phyloP scores from a whole-genome alignment of 1,140 invertebrate species.

The Euschistus heros region DNA sequence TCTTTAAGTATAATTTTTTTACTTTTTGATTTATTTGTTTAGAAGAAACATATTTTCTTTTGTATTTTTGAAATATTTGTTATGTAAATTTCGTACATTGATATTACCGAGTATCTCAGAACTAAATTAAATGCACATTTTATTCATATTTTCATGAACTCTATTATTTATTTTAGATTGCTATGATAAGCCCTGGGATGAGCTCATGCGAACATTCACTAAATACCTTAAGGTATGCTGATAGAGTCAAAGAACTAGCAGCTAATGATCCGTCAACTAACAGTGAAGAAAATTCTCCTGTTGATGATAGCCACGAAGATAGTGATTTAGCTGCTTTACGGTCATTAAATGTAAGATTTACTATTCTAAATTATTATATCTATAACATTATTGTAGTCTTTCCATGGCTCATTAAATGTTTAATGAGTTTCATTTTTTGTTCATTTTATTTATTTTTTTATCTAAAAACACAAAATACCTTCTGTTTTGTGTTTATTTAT shows the following conservation, averaged over 20 bases:
- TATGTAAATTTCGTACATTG: no score
- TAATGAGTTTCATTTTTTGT: no score
- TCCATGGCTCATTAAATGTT: no score
- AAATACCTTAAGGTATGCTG: conserved; percentile 94
- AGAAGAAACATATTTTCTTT: no score
- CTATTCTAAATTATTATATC: not conserved
- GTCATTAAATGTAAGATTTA: conserved; percentile 17
- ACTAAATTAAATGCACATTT: not conserved
- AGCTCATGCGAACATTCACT: conserved; percentile 93
- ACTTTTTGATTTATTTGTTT: no score
- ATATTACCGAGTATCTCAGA: not conserved
- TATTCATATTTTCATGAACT: not conserved
- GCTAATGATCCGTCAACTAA: conserved; percentile 34
- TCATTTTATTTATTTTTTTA: no score
- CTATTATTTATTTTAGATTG: conserved; percentile 48
- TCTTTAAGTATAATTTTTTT: no score
- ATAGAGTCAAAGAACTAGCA: conserved; percentile 85
- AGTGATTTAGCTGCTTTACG: conserved; percentile 21
- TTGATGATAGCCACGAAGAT: conserved; percentile 14
- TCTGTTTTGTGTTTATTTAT: no score
- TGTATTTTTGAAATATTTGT: no score
- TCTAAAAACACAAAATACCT: no score
- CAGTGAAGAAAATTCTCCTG: not conserved
- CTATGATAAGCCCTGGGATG: conserved; percentile 94
- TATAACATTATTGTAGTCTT: not conserved